phyloP scores from a whole-genome alignment of 92 coral and sea anemone species.

The Diadumene lineata region DNA sequence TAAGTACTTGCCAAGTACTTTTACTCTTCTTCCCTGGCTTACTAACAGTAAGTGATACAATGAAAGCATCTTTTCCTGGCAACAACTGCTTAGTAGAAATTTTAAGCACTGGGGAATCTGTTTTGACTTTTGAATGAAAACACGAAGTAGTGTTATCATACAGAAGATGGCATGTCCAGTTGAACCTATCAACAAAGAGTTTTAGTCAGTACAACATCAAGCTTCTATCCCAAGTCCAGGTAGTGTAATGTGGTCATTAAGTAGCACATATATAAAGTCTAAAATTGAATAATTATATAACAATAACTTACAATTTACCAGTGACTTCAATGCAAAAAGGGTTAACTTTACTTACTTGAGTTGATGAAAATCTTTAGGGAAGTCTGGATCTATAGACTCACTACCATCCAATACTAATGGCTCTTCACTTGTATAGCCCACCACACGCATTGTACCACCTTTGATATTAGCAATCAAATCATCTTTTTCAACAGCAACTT shows the following conservation, averaged over 20 bases:
- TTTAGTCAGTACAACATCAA: too few relatives aligned
- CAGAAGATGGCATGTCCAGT: constrained; percentile 49
- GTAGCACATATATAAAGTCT: too few relatives aligned
- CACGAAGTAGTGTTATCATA: constrained; percentile 37
- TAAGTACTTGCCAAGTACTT: constrained; percentile 42
- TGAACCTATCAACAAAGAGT: too few relatives aligned
- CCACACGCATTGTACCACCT: constrained; percentile 65
- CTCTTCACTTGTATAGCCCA: constrained; percentile 38
- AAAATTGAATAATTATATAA: too few relatives aligned
- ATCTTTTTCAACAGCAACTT: constrained; percentile 21
- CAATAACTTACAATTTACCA: too few relatives aligned
- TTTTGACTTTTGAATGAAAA: constrained; percentile 37
- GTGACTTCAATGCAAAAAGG: too few relatives aligned
- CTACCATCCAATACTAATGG: constrained; percentile 58
- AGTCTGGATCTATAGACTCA: constrained; percentile 73
- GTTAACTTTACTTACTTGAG: constrained; percentile 35
- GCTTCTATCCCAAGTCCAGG: too few relatives aligned
- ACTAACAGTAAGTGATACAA: constrained; percentile 47
- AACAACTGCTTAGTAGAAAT: constrained; percentile 38
- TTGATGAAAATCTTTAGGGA: constrained; percentile 34
- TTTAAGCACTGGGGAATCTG: constrained; percentile 11
- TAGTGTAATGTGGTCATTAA: too few relatives aligned
- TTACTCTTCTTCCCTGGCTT: constrained; percentile 14
- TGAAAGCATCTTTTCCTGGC: constrained; percentile 24
- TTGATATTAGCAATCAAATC: constrained; percentile 59